A percentile compares a stretch with the other conserved stretches of the same genome.
These are phyloP conservation scores for Epiblema foenella DNA, from an alignment of 2,888 invertebrate species.

Conservation along the genomic window DNA sequence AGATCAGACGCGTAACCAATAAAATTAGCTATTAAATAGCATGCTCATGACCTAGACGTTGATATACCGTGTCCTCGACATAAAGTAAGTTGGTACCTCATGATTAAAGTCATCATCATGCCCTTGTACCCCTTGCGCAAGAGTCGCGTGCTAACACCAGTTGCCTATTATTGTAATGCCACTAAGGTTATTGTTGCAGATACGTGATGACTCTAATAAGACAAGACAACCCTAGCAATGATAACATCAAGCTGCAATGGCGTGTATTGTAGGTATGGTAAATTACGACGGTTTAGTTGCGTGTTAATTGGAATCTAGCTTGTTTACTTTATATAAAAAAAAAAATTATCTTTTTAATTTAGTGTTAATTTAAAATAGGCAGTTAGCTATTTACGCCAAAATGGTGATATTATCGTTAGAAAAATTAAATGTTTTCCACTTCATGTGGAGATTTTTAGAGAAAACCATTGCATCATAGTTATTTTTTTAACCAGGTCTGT, in stretches of 20 bases:
- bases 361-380: not conserved
- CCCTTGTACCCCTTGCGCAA: constrained; percentile 69
- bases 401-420: not conserved
- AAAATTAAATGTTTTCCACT: too few species aligned
- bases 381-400: not conserved
- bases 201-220: constrained; percentile 50
- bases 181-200: constrained; percentile 59
- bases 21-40: constrained; percentile 22
- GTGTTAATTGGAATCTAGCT: not conserved
- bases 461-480: not conserved
- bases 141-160: constrained; percentile 59
- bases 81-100: constrained; percentile 39
- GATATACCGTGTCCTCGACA: constrained; percentile 33
- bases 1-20: constrained; percentile 5
- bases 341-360: constrained; percentile 6
- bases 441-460: too few species aligned
- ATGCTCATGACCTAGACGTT: constrained; percentile 42
- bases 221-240: constrained; percentile 32
- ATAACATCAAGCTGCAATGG: constrained; percentile 25
- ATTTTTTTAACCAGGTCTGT: too few species aligned
- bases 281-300: constrained; percentile 10
- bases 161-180: constrained; percentile 43
- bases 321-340: constrained; percentile 15
- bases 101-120: constrained; percentile 63
- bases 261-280: constrained; percentile 21